Base-by-base conservation (phyloP, 2,888 invertebrate genomes). In the Lithosia quadra region DNA sequence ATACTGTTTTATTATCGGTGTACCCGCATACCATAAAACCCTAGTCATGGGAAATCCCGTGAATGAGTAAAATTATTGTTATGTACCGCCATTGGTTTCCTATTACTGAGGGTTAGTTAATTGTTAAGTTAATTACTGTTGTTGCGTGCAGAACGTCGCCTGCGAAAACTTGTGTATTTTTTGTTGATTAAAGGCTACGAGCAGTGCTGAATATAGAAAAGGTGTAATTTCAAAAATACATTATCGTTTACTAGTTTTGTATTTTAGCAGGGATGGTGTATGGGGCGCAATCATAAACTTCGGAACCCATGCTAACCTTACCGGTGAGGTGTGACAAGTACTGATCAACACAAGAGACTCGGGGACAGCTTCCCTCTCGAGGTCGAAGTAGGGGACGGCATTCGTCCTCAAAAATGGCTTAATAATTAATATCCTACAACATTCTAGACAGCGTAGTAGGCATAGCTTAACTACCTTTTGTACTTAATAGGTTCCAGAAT, bases 111-210 rank as follows among this genome's bases (percentile, higher is more conserved):
- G 74, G 72, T 68, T 43, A 57, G 81, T 76, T 77, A 75, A 74
- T 76, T 63, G 66, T 68, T 76, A 72, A 83, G 80, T 81, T 83
- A 82, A 83, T 80, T 83, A 83, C 67, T 61, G 49, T 59, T 39
- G 67, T 77, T 76, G 79, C 81, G 75, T 81, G 81, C 36, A 39
- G 62, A 62, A 10, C 33, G 28, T 33, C 63, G 13, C 22, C 60
- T 65, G 65, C 33, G 28, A 56, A 33, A 49, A 36, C 33, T 15
- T 57, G n/a, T 4, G 18, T 49, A n/a, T n/a, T 43, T 43, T 43
- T 43, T 43, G 5, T 43, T 1, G 43, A 43, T 0, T 39, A 18
- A 15, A 18, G 18, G 18, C 18, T 43, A 18, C 18, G 18, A 43
- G 7, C 18, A 0, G 49, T 49, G 18, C 7, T n/a, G 9, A 49